phyloP scores from a whole-genome alignment of 2,797 vertebrate species.

The Ceryle rudis region DNA sequence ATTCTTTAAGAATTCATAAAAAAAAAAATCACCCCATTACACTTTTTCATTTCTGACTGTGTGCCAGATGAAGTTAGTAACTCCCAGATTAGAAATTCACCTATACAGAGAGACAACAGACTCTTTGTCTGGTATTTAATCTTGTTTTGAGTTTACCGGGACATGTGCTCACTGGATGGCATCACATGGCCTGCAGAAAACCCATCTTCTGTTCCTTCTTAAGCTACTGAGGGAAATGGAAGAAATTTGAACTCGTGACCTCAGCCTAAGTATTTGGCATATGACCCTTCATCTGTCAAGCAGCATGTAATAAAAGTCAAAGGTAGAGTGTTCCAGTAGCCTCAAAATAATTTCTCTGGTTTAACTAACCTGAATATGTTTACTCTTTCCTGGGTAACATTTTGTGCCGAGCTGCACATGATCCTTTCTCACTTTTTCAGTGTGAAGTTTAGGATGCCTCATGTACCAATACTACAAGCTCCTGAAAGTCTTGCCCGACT shows the following conservation, averaged over 20 bases:
- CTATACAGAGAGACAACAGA: background rate
- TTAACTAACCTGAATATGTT: background rate
- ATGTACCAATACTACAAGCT: background rate
- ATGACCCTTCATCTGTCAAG: background rate
- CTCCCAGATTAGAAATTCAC: background rate
- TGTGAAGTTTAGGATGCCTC: background rate
- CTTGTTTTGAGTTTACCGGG: background rate
- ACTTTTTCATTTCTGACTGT: background rate
- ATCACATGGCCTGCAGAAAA: background rate
- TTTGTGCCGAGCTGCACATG: background rate
- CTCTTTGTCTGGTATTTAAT: background rate
- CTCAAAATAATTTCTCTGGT: background rate
- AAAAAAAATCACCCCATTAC: background rate
- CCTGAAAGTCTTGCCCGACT: background rate
- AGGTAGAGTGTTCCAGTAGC: background rate
- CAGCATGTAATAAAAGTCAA: background rate
- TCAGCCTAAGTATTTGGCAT: background rate
- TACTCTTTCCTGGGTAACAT: background rate
- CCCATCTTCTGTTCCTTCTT: background rate
- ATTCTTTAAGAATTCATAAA: background rate
- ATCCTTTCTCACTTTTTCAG: background rate
- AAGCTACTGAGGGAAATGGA: background rate
- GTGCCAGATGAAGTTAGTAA: background rate
- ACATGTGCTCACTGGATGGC: background rate
- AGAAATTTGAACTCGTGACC: background rate